phyloP scores from a whole-genome alignment of 2,888 invertebrate genomes.

The Entomobrya proxima region DNA sequence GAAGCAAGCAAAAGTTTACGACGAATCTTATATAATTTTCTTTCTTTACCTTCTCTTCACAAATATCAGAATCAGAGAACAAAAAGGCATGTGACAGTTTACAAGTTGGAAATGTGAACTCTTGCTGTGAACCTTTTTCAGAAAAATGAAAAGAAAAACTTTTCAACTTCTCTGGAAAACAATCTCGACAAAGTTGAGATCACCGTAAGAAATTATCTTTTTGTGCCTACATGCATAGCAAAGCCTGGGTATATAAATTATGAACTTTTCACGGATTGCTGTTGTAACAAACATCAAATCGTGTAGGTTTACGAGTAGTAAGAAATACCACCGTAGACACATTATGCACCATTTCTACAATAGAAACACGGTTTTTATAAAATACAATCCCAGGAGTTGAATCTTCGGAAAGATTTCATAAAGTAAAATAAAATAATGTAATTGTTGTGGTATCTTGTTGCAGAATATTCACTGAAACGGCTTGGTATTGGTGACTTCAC shows the following conservation, averaged over 20 bases:
- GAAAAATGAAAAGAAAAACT: constrained; percentile 39
- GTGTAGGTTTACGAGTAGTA: not conserved
- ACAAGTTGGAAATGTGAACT: constrained; percentile 55
- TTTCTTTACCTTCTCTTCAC: not conserved
- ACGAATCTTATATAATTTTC: too few relatives aligned
- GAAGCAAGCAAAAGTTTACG: too few relatives aligned
- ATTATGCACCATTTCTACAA: too few relatives aligned
- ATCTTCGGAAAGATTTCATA: too few relatives aligned
- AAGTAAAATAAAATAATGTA: too few relatives aligned
- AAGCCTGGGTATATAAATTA: constrained; percentile 52
- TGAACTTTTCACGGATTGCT: constrained; percentile 62
- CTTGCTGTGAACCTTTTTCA: constrained; percentile 61
- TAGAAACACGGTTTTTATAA: too few relatives aligned
- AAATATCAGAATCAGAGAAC: constrained; percentile 45
- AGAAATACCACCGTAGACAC: constrained; percentile 7
- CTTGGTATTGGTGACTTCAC: too few relatives aligned
- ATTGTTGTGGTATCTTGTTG: too few relatives aligned
- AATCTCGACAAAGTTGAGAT: constrained; percentile 5
- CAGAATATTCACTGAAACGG: too few relatives aligned
- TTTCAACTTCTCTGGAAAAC: constrained; percentile 58
- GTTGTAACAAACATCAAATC: constrained; percentile 44
- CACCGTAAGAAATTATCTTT: not conserved
- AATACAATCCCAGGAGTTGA: too few relatives aligned
- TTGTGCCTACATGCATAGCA: not conserved
- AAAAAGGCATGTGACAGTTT: constrained; percentile 63